Evolutionary conservation across 2,888 invertebrate species (phyloP), one percentile per base, ranked within the genome.

Genomic region (Tridacna crocea): DNA sequence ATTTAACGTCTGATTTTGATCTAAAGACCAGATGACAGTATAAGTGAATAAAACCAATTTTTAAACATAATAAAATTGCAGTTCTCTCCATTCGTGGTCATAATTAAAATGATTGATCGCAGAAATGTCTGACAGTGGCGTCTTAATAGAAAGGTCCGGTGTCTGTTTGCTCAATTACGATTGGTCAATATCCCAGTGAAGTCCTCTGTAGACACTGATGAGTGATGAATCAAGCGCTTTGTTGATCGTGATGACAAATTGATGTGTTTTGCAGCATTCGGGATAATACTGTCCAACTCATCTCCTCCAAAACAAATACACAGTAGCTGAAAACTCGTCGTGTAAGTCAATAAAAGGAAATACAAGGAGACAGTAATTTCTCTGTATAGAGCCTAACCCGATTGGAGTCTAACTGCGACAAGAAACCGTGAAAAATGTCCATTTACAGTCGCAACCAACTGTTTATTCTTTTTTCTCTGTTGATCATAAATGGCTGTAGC

Each of bases 161-260:
- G 51, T 51, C 12, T 70, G 51, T 70, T 70, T 70, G 51, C 51
- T 24, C 70, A 70, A 70, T 70, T 70, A 70, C 70, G 24, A 70
- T 70, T 51, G 70, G 70, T 70, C 70, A 70, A 70, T 70, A 51
- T 70, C 47, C 24, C 22, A 48, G 70, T 47, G 51, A 70, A 70
- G 48, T 27, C 70, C 22, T 70, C 70, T 70, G 51, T 70, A 51
- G 70, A 70, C 70, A 70, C 26, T 47, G 70, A 51, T 51, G 47
- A 47, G 26, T 46, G 48, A 6, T 47, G 22, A 46, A 70, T 12
- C 70, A 70, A 70, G 70, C 70, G 51, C 51, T 24, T 19, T n/a
- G 51, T 70, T 26, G 51, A 70, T 70, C 51, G 51, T 70, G 70
- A 70, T 70, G 70, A 70, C 70, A 70, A 70, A 70, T 70, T 22